Evolutionary conservation across 2,888 invertebrate genomes (phyloP), one percentile per base, ranked within the genome.

Genomic region (Monochamus alternatus): DNA sequence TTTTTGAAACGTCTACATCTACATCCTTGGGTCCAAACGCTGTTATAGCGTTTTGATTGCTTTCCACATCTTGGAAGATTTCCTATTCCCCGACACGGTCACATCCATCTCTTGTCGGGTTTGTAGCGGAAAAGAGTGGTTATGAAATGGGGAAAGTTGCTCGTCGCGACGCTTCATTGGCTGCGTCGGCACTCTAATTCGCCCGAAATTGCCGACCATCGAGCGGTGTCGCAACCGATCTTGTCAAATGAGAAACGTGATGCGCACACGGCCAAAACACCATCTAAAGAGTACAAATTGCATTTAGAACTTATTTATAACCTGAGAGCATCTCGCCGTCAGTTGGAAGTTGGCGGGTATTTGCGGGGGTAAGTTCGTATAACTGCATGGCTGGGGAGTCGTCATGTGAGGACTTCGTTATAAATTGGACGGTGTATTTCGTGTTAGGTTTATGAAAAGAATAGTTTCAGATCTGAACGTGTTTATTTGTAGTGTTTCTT

Each of bases 191-290:
- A 76, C 80, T 78, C 80, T 84, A 83, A 84, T 83, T 83, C 79
- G 82, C 79, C 78, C 75, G 82, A 83, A 84, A 83, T 84, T 84
- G 82, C 81, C 81, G 82, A 83, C 80, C 82, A 81, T 83, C 82
- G 76, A 81, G 73, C 75, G 78, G 80, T 80, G 84, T 83, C 84
- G 80, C 75, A 77, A 77, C 81, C 80, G 79, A 81, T 83, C 80
- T 81, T 81, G 74, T 81, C 81, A 76, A 76, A 74, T 75, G 59
- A 76, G 70, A 52, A 77, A 77, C 74, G 76, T 75, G 77, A 76
- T 74, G 77, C 77, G 77, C 77, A 73, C 74, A 75, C 74, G 67
- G 75, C 73, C 74, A 74, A 76, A 78, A 78, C 75, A 63, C 76
- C 73, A 78, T 69, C 78, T 78, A 78, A 78, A 78, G 78, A 78